phyloP scores from a whole-genome alignment of 2,888 invertebrate genomes.

The Melanchra persicariae region DNA sequence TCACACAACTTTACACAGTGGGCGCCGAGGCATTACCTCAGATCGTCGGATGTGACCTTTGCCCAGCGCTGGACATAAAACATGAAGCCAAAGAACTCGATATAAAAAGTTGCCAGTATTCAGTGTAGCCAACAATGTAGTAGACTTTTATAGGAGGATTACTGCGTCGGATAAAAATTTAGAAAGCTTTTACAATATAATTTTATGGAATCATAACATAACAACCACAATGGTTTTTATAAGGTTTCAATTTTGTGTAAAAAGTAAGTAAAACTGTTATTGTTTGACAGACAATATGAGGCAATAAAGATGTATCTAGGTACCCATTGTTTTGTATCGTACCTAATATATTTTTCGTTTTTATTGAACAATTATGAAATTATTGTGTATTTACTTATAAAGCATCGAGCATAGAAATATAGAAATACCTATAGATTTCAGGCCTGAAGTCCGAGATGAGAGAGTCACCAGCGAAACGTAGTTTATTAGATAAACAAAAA shows the following conservation, averaged over 20 bases:
- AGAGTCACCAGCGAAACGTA: conserved; percentile 3
- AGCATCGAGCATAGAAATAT: conserved; percentile 1
- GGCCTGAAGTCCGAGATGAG: background rate
- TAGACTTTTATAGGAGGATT: conserved; percentile 52
- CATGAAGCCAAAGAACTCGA: conserved; percentile 45
- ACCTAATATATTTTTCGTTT: background rate
- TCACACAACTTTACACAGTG: conserved; percentile 42
- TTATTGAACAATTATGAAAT: too few relatives aligned
- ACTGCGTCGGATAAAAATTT: conserved; percentile 42
- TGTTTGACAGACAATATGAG: conserved; percentile 5
- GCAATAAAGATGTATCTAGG: background rate
- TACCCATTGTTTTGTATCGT: background rate
- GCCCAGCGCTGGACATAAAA: conserved; percentile 58
- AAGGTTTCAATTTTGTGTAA: conserved; percentile 35
- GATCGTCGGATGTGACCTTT: conserved; percentile 47
- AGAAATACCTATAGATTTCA: background rate
- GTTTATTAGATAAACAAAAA: conserved; percentile 25
- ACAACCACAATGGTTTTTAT: conserved; percentile 43
- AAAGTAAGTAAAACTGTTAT: conserved; percentile 15
- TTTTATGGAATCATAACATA: conserved; percentile 59
- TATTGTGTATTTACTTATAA: background rate
- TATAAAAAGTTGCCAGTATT: conserved; percentile 50
- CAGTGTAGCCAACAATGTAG: conserved; percentile 43
- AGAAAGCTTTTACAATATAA: conserved; percentile 42
- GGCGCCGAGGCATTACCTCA: conserved; percentile 23